Conservation (phyloP, 2,113 vertebrate genomes). For the Noctilio leporinus region DNA sequence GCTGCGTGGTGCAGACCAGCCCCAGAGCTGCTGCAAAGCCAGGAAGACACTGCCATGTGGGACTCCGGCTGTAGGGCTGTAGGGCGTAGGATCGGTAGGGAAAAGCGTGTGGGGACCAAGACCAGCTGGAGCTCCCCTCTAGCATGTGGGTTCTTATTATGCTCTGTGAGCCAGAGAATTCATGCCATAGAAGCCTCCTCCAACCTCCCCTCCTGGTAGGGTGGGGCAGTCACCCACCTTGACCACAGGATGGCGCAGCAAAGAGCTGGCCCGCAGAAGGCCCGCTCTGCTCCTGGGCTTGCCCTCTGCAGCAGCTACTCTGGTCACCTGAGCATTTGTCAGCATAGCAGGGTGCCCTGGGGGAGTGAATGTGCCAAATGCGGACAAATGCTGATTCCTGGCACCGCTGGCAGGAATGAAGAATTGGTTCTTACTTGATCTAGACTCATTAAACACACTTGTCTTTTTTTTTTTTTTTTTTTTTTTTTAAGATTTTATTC, state of each 20-base stretch:
- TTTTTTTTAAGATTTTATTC: too few species aligned
- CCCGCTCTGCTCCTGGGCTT: neutral
- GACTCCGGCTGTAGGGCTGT: accelerated
- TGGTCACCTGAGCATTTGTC: neutral
- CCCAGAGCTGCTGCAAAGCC: neutral
- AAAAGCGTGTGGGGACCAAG: accelerated
- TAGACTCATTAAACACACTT: neutral
- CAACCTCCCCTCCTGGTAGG: neutral
- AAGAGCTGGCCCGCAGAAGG: neutral
- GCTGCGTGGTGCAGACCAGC: too few species aligned
- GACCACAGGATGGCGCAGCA: too few species aligned
- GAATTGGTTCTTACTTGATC: neutral
- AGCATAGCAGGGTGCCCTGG: neutral
- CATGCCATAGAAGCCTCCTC: neutral
- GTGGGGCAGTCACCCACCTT: accelerated
- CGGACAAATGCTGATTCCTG: neutral
- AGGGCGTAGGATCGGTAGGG: too few species aligned
- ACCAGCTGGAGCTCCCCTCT: neutral
- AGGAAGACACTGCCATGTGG: neutral
- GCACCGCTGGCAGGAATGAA: accelerated
- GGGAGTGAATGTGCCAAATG: accelerated
- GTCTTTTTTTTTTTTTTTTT: too few species aligned
- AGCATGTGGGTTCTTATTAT: accelerated
- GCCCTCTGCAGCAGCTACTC: accelerated
- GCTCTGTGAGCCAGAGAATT: neutral